phyloP scores from a whole-genome alignment of 2,888 invertebrate genomes.

The Eristalis tenax region DNA sequence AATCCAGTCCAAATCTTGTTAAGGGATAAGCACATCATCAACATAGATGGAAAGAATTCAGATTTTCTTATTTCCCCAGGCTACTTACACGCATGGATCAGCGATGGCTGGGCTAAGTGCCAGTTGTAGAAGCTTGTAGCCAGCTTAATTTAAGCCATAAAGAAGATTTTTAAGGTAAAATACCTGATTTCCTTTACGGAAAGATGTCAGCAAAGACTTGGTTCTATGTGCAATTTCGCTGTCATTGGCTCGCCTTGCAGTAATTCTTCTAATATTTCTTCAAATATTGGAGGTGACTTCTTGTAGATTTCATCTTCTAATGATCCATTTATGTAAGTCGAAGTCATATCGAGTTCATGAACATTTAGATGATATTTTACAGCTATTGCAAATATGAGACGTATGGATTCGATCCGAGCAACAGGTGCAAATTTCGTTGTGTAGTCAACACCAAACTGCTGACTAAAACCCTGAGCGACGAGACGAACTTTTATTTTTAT shows the following conservation, averaged over 20 bases:
- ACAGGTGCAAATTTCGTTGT: constrained; percentile 15
- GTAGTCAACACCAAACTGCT: constrained; percentile 10
- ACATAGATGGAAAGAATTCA: not conserved
- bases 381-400: constrained; percentile 7
- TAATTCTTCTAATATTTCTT: constrained; percentile 9
- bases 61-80: constrained; percentile 3
- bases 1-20: not conserved
- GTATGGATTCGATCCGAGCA: constrained; percentile 15
- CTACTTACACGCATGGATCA: constrained; percentile 26
- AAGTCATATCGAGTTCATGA: constrained; percentile 22
- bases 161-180: constrained; percentile 19
- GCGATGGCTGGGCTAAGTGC: constrained; percentile 3
- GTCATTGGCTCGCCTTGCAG: constrained; percentile 3
- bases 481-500: constrained; percentile 17
- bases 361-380: too few species aligned
- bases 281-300: constrained; percentile 7
- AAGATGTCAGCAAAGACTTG: not conserved
- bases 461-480: constrained; percentile 33
- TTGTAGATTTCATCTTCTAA: constrained; percentile 8
- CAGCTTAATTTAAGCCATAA: constrained; percentile 25
- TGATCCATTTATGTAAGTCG: constrained; percentile 17
- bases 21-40: not conserved
- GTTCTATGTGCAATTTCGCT: not conserved
- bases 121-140: constrained; percentile 11
- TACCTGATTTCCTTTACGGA: constrained; percentile 29